Base-by-base conservation (phyloP, 1,140 invertebrate species). In the Tetranychus cinnabarinus region DNA sequence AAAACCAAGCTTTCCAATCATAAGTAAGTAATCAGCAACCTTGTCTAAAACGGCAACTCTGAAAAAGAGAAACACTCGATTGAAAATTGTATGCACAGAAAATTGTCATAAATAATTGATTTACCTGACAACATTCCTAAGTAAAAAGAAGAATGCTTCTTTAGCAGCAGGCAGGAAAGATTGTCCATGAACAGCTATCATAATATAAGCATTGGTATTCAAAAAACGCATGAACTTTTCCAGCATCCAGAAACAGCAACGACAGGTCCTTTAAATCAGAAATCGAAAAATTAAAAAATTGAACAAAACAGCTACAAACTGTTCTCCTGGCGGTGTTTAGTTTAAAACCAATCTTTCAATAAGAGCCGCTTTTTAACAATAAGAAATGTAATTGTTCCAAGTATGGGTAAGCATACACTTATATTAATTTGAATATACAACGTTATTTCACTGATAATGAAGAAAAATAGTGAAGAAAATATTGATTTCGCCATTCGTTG, bases 111-210 rank as follows among this genome's bases (percentile, higher is more conserved):
- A 61, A 36, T 23, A 23, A 23, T 23, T 23, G 23, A 23, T 23
- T 56, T 67, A 76, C 73, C 75, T 70, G n/a, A 77, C 67, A 55
- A 87, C 79, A 74, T 97, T 97, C 64, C 88, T 78, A 79, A 93
- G 81, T 5, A 97, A 77, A 50, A 97, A 76, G 65, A 80, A 81
- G 69, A 97, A 93, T 1, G 90, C 85, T 70, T 88, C 82, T 70
- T 80, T 81, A 1, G 92, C 90, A 63, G 90, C 90, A 1, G 72
- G 70, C 69, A 86, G 95, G 73, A 97, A 96, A 68, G 82, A 84
- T 70, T 86, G 87, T 1, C 93, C 92, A 73, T 95, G 86, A 48
- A 96, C 82, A 2, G 92, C 89, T 70, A 87, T 88, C 85, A 96
- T 89, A 36, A 97, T 95, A 72, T 95, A 97, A 0, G 92, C 92